Conservation (phyloP, 2,888 invertebrate genomes). For the Loripinus fragilis region DNA sequence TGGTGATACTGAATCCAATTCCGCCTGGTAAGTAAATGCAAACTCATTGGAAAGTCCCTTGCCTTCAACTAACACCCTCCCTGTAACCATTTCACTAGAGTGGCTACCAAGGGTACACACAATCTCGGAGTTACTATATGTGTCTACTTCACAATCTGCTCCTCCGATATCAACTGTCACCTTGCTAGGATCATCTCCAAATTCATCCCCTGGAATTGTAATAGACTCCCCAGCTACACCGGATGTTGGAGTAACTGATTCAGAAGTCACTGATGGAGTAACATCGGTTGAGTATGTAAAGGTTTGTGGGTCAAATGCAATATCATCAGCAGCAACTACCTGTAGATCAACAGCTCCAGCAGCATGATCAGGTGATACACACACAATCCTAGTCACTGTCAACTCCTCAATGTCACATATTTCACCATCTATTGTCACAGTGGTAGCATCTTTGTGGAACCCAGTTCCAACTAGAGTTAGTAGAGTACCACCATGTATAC, state of each 20-base stretch:
- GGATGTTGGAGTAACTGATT: conserved; percentile 49
- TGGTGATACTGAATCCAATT: background rate
- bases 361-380: conserved; percentile 57
- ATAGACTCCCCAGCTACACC: conserved; percentile 57
- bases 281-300: conserved; percentile 44
- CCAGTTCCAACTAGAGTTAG: conserved; percentile 67
- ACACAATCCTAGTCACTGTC: conserved; percentile 15
- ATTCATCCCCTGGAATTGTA: conserved; percentile 55
- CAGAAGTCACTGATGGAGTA: conserved; percentile 53
- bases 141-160: conserved; percentile 22
- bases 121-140: background rate
- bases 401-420: conserved; percentile 39
- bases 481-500: conserved; percentile 56
- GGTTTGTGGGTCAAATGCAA: conserved; percentile 32
- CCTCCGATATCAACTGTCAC: conserved; percentile 23
- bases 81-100: conserved; percentile 27
- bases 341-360: conserved; percentile 43
- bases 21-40: conserved; percentile 12
- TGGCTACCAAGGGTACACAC: conserved; percentile 27
- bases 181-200: conserved; percentile 31
- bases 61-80: conserved; percentile 11
- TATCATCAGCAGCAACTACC: conserved; percentile 56
- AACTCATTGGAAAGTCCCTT: conserved; percentile 16
- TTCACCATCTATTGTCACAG: conserved; percentile 17
- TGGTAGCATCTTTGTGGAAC: conserved; percentile 55